phyloP scores from a whole-genome alignment of 2,888 invertebrate genomes.

The Caenorhabditis virilis region DNA sequence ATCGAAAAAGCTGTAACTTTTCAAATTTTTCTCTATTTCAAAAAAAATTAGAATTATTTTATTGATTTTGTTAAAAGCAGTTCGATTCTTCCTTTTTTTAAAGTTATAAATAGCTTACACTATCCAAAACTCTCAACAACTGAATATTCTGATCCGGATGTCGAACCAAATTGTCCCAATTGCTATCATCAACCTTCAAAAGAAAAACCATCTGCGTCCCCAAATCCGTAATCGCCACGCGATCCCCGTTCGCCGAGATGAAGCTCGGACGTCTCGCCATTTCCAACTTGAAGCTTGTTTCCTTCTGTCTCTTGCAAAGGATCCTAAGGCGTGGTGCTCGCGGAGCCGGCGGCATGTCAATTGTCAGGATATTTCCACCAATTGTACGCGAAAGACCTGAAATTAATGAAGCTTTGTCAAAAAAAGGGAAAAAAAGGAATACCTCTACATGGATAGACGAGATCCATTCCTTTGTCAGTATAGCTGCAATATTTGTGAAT shows the following conservation, averaged over 20 bases:
- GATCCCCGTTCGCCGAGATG: slow-evolving; percentile 9
- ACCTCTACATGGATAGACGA: slow-evolving; percentile 4
- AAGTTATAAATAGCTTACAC: slow-evolving; percentile 1
- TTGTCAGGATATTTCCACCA: slow-evolving; percentile 17
- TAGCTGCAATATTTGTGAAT: slow-evolving; percentile 5
- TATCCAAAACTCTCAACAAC: background rate
- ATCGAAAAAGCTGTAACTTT: too few species aligned
- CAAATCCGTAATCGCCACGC: slow-evolving; percentile 24
- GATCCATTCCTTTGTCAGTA: slow-evolving; percentile 2
- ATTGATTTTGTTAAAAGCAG: background rate
- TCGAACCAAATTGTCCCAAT: slow-evolving; percentile 2
- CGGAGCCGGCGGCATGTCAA: slow-evolving; percentile 2
- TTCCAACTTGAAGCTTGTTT: slow-evolving; percentile 5
- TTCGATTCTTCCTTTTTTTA: background rate
- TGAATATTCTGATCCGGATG: background rate
- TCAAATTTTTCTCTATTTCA: background rate
- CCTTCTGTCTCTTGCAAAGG: background rate
- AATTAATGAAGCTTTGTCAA: background rate
- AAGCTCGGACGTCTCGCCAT: slow-evolving; percentile 11
- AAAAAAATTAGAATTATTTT: background rate
- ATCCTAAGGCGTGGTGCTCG: slow-evolving; percentile 6
- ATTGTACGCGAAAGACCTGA: slow-evolving; percentile 14
- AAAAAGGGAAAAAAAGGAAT: background rate
- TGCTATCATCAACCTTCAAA: slow-evolving; percentile 8
- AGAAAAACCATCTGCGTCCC: slow-evolving; percentile 15